Base-by-base conservation (phyloP, 2,888 invertebrate species). In the Aphelenchoides bicaudatus region DNA sequence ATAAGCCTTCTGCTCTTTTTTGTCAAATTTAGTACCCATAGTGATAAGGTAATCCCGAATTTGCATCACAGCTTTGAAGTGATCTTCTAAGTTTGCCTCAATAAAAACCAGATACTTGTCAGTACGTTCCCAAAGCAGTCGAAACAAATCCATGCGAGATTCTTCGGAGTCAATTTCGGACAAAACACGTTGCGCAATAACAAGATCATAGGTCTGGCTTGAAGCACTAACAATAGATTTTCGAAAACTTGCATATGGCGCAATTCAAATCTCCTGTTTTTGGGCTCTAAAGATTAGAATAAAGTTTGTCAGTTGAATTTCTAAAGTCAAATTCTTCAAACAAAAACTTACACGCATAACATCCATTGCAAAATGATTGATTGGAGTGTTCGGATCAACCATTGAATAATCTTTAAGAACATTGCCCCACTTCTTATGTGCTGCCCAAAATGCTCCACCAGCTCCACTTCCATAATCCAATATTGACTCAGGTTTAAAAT, bases 381-480 rank as follows among this genome's bases (percentile, higher is more conserved):
- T 91, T 23, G 86, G 82, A 0, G 82, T 75, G 0, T 91, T 91
- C 4, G 85, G 82, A 75, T 94, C 94, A 0, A 93, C 88, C 78
- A 88, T 88, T 69, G 87, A 87, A 79, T 88, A 89, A 81, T 94
- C 92, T 72, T 84, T 85, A 29, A 92, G 83, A 21, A 85, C 80
- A 0, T 85, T 81, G n/a, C 63, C 64, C 58, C 61, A 94, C 16
- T 84, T 82, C 2, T 82, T 79, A 71, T 86, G 86, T 0, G 87
- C 86, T 0, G 89, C 92, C 86, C 86, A 86, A 48, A 75, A 75
- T 4, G 64, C 88, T 0, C 89, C 88, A 0, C 91, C 92, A 3
- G 89, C 82, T 0, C 94, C 94, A 3, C 91, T 89, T 0, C 93
- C 94, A 80, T 89, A 91, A 82, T 94, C 92, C 70, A 92, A 88